Evolutionary conservation across 2,797 vertebrate genomes (phyloP).

Genomic region (Paratrypauchen microcephalus): DNA sequence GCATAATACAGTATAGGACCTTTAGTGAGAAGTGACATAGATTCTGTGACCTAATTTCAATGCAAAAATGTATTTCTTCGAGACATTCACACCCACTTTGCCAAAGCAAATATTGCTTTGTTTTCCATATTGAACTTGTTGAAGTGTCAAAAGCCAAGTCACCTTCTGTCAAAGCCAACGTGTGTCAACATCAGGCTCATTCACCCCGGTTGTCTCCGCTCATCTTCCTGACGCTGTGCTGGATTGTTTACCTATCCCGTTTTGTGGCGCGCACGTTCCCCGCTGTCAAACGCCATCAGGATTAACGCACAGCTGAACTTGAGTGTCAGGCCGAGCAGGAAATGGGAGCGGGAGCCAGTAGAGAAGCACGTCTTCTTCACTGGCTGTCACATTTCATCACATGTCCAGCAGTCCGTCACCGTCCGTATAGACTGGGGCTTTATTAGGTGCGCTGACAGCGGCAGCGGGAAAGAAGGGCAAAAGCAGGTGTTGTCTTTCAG

Average conservation of each 20-base stretch:
- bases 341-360: slow-evolving; percentile 58
- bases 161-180: slow-evolving; percentile 52
- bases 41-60: slow-evolving; percentile 13
- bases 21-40: too few species aligned
- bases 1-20: too few species aligned
- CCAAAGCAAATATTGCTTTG: background rate
- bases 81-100: background rate
- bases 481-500: slow-evolving; percentile 26
- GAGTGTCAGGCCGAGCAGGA: slow-evolving; percentile 64
- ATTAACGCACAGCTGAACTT: slow-evolving; percentile 48
- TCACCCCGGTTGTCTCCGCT: slow-evolving; percentile 57
- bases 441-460: slow-evolving; percentile 48
- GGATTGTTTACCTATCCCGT: slow-evolving; percentile 60
- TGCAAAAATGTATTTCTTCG: background rate
- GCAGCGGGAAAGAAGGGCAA: slow-evolving; percentile 5
- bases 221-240: slow-evolving; percentile 33
- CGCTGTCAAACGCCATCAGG: slow-evolving; percentile 72
- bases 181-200: slow-evolving; percentile 55
- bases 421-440: slow-evolving; percentile 64
- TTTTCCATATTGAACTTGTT: slow-evolving; percentile 27
- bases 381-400: slow-evolving; percentile 69
- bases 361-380: slow-evolving; percentile 51
- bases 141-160: slow-evolving; percentile 58
- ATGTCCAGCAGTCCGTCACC: slow-evolving; percentile 42
- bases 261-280: slow-evolving; percentile 53